phyloP scores from a whole-genome alignment of 2,797 vertebrate genomes.

The Pogoniulus pusillus region DNA sequence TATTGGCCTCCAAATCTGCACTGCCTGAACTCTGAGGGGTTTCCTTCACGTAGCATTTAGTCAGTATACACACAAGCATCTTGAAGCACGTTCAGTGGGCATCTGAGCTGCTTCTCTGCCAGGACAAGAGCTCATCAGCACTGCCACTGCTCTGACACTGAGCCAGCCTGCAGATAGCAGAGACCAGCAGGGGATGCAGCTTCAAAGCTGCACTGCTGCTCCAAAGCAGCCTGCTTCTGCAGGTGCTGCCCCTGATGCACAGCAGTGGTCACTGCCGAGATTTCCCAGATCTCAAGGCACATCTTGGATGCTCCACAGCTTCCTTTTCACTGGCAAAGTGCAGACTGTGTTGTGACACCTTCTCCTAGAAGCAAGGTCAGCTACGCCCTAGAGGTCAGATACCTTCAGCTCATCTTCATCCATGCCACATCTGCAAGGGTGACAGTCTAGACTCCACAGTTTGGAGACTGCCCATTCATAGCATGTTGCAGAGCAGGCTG shows the following conservation, averaged over 20 bases:
- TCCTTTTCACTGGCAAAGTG: background rate
- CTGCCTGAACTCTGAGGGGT: background rate
- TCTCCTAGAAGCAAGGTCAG: background rate
- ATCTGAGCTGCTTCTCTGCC: background rate
- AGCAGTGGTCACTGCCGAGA: background rate
- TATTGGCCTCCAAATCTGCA: background rate
- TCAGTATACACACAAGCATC: background rate
- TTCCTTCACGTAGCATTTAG: background rate
- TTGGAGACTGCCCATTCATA: background rate
- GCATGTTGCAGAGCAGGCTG: too few relatives aligned
- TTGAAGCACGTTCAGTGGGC: background rate
- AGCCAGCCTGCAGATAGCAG: background rate
- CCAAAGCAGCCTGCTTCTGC: background rate
- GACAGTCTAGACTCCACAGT: background rate
- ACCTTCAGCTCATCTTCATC: background rate
- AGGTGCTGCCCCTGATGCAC: fast-evolving
- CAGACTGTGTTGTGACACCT: background rate
- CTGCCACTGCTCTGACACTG: background rate
- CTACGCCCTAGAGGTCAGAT: background rate
- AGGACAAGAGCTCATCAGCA: fast-evolving
- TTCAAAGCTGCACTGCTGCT: background rate
- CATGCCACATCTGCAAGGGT: background rate
- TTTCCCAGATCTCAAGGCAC: background rate
- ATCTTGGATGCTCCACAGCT: background rate
- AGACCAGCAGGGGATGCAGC: fast-evolving